Percentiles rank a stretch among this genome's conserved stretches.
phyloP scores from a whole-genome alignment of 37 sponge, comb jelly and placozoan species.

The Hormiphora californensis region DNA sequence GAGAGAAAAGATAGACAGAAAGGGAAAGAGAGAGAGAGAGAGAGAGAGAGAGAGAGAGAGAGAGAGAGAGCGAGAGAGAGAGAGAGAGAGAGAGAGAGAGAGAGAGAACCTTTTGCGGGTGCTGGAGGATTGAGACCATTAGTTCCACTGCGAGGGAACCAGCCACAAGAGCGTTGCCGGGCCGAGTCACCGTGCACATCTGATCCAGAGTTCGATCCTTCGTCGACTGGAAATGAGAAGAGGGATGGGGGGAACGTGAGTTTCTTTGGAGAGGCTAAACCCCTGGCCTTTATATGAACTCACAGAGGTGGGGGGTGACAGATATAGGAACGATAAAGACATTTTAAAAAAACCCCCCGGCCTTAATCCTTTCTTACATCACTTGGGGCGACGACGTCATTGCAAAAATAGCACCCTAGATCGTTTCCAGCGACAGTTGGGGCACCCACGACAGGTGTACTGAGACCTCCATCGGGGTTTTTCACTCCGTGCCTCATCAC shows the following conservation, averaged over 20 bases:
- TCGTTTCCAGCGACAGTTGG: constrained; percentile 66
- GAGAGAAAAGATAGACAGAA: too few species aligned
- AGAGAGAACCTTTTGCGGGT: constrained; percentile 59
- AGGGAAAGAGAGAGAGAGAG: too few species aligned
- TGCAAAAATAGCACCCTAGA: constrained; percentile 97
- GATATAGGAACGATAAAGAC: too few species aligned
- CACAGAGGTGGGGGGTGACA: too few species aligned
- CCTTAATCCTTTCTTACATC: constrained; percentile 61
- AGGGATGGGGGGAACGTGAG: too few species aligned
- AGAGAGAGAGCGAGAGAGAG: too few species aligned
- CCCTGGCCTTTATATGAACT: too few species aligned
- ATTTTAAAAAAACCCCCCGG: not conserved
- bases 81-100: too few species aligned
- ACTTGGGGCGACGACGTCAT: constrained; percentile 97
- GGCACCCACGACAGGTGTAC: not conserved
- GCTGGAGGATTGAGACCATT: constrained; percentile 78
- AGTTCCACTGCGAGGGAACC: constrained; percentile 85
- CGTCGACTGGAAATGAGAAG: constrained; percentile 88
- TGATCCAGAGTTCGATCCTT: constrained; percentile 95
- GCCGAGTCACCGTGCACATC: constrained; percentile 94
- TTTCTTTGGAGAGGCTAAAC: too few species aligned
- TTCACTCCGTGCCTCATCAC: constrained; percentile 90
- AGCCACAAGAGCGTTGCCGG: constrained; percentile 89
- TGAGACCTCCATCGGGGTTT: not conserved
- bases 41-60: too few species aligned